Base-by-base conservation (phyloP, 2,888 invertebrate genomes). In the Drosophila nr. perissopoda region DNA sequence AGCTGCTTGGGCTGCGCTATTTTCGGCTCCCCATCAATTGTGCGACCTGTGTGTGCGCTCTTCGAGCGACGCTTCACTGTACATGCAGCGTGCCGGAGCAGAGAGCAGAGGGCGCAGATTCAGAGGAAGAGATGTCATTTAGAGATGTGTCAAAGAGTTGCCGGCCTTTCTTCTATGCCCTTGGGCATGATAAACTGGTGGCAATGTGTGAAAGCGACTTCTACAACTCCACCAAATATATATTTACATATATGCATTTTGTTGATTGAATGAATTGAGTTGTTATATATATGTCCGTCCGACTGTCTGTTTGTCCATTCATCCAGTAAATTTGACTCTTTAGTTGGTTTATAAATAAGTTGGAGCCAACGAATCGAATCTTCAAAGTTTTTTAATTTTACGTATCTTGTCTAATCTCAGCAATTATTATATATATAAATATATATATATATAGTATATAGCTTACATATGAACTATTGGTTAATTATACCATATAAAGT, bases 41-140 rank as follows among this genome's bases (percentile, higher is more conserved):
- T 76, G 66, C 92, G 91, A 62, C 91, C 92, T 72, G 92, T 90
- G 84, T 92, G 92, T 86, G 93, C 93, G 91, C 93, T 93, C 87
- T 93, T 93, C 60, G 93, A 93, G 69, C 93, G 93, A 38, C 93
- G 92, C 81, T 93, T 93, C 69, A 92, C 93, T 92, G 78, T 18
- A 29, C 16, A n/a, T 21, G 57, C 8, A 49, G 29, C 10, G 2
- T 42, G 21, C 51, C 21, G 27, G 2, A 36, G 25, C 3, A 13
- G 13, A 54, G 54, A 38, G 54, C 13, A 25, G 2, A 33, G 36
- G 33, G 5, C 21, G n/a, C 5, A 36, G 33, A 10, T 25, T 13
- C n/a, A 27, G 3, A 29, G 11, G 31, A 42, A 25, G 46, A 38
- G 1, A 36, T 34, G 46, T 3, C 56, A 58, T 69, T 67, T 46